These are phyloP conservation scores for Cheilosia vulpina DNA, from an alignment of 2,888 invertebrate genomes.

Conservation along the genomic window DNA sequence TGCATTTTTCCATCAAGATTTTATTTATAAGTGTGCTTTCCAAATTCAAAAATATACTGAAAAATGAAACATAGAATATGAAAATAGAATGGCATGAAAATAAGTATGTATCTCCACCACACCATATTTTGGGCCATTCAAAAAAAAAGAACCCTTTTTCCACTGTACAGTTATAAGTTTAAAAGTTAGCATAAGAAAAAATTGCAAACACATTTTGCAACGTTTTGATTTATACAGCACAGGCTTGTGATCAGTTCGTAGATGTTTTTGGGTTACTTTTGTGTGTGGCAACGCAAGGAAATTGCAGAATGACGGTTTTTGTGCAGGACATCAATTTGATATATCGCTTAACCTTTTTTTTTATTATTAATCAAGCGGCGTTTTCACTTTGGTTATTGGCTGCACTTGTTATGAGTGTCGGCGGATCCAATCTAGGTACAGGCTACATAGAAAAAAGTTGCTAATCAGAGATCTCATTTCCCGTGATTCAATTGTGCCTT, in stretches of 20 bases:
- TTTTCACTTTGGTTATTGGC: too few species aligned
- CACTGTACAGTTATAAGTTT: slow-evolving; percentile 35
- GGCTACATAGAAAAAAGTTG: too few species aligned
- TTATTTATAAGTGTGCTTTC: slow-evolving; percentile 52
- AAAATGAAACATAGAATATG: slow-evolving; percentile 1
- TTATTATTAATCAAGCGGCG: too few species aligned
- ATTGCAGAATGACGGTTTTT: too few species aligned
- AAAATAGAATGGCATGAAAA: slow-evolving; percentile 38
- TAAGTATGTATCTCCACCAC: slow-evolving; percentile 13
- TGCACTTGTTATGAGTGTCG: too few species aligned
- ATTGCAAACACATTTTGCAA: slow-evolving; percentile 22
- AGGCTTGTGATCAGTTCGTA: slow-evolving; percentile 42
- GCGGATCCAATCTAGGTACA: too few species aligned
- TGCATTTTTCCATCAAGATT: slow-evolving; percentile 67
- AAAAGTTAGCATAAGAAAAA: slow-evolving; percentile 34
- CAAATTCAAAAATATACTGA: slow-evolving; percentile 40
- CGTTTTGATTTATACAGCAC: slow-evolving; percentile 20
- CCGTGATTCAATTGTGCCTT: too few species aligned
- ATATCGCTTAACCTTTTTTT: too few species aligned
- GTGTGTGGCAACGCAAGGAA: neutral
- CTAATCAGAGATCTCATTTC: too few species aligned
- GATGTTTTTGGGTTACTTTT: neutral
- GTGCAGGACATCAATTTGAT: too few species aligned
- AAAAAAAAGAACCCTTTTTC: slow-evolving; percentile 10
- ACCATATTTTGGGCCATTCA: slow-evolving; percentile 17